phyloP scores from a whole-genome alignment of 1,140 invertebrate genomes.

The Hirudo medicinalis region DNA sequence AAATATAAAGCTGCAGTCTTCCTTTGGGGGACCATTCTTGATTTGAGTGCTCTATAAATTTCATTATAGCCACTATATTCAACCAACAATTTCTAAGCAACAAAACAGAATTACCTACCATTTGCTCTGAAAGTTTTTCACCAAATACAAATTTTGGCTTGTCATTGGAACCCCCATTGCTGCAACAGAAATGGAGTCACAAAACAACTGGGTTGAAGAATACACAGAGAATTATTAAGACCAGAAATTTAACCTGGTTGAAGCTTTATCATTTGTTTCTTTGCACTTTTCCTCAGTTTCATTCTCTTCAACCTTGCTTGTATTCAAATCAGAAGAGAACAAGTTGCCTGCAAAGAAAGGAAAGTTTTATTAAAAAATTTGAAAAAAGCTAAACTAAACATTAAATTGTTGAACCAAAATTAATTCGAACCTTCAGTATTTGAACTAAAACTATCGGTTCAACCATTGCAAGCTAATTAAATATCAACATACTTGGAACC shows the following conservation, averaged over 20 bases:
- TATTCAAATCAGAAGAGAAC: constrained; percentile 5
- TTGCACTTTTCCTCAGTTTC: constrained; percentile 5
- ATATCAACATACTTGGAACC: neutral
- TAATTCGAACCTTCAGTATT: neutral
- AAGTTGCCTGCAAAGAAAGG: neutral
- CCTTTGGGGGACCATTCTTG: neutral
- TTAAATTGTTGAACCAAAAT: neutral
- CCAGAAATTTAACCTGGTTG: neutral
- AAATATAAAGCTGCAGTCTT: constrained; percentile 58
- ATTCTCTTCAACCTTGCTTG: constrained; percentile 11
- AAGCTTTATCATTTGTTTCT: constrained; percentile 5
- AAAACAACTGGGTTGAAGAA: too few relatives aligned
- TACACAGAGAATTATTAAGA: too few relatives aligned
- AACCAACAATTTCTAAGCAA: neutral
- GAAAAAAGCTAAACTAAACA: neutral
- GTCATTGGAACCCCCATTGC: neutral
- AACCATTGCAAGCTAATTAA: neutral
- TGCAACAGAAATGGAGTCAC: neutral
- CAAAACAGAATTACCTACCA: neutral
- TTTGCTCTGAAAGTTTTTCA: neutral
- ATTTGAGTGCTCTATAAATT: neutral
- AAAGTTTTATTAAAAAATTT: constrained; percentile 7
- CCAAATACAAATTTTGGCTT: neutral
- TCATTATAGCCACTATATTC: neutral
- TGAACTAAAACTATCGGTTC: neutral